These are phyloP conservation scores for Acanthis flammea DNA, from an alignment of 2,797 vertebrate species.

Conservation along the genomic window DNA sequence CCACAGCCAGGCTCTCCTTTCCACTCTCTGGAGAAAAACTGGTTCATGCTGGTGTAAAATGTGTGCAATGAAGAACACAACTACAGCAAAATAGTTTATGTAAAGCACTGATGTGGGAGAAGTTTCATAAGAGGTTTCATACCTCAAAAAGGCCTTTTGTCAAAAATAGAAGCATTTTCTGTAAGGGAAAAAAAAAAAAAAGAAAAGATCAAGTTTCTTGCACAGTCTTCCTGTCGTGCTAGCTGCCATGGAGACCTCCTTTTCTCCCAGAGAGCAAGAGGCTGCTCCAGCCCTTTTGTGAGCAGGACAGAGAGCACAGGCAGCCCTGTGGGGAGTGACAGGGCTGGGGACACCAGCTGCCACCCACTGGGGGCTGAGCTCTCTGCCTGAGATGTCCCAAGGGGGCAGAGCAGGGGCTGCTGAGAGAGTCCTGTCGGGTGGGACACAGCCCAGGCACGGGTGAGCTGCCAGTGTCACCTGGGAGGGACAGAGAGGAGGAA, in stretches of 20 bases:
- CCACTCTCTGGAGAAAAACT: neutral
- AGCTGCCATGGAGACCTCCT: conserved; percentile 47
- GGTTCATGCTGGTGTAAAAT: neutral
- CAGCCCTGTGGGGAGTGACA: neutral
- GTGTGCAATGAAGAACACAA: conserved; percentile 16
- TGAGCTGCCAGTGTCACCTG: neutral
- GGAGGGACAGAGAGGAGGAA: neutral
- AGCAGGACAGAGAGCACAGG: neutral
- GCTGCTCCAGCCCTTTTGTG: neutral
- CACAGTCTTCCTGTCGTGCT: neutral
- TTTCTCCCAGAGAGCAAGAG: neutral
- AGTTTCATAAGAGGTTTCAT: conserved; percentile 62
- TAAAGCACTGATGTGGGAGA: conserved; percentile 54
- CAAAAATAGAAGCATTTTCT: conserved; percentile 61
- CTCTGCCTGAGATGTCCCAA: neutral
- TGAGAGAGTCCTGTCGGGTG: rapidly evolving
- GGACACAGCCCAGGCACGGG: neutral
- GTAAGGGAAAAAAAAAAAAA: neutral
- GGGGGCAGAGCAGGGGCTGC: neutral
- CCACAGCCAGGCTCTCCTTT: neutral
- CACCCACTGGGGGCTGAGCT: neutral
- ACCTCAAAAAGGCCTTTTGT: conserved; percentile 54
- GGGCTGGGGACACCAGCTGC: neutral
- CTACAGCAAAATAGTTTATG: conserved; percentile 45
- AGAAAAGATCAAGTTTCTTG: neutral